These are phyloP conservation scores for Xiphophorus birchmanni DNA, from an alignment of 2,797 vertebrate species.

Conservation along the genomic window DNA sequence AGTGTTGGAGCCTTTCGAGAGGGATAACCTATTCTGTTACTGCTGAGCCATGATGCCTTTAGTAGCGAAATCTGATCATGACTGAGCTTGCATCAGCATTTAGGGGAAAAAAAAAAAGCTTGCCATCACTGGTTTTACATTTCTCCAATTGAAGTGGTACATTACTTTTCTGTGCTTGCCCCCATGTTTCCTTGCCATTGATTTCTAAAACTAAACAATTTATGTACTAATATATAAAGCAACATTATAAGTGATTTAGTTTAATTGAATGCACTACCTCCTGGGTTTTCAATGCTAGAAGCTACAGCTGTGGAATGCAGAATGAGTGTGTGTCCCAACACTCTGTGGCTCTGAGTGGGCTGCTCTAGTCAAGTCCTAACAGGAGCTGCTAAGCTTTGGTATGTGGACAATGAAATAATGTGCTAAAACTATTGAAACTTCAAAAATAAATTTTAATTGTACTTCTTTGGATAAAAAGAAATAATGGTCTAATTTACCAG, in stretches of 20 bases:
- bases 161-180: not conserved
- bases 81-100: not conserved
- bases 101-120: not conserved
- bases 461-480: not conserved
- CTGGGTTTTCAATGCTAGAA: conserved; percentile 13
- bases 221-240: not conserved
- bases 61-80: not conserved
- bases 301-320: conserved; percentile 52
- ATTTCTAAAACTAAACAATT: conserved; percentile 1
- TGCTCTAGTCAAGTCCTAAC: conserved; percentile 58
- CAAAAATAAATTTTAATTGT: not conserved
- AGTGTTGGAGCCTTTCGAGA: not conserved
- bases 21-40: not conserved
- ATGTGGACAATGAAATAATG: conserved; percentile 19
- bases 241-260: not conserved
- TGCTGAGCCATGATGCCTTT: not conserved
- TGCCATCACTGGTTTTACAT: not conserved
- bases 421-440: not conserved
- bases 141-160: not conserved
- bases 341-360: conserved; percentile 27
- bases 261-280: conserved; percentile 29
- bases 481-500: not conserved
- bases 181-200: not conserved
- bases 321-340: conserved; percentile 31
- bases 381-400: conserved; percentile 42